Base-by-base conservation (phyloP, 2,113 vertebrate species). In the Crypturellus undulatus region DNA sequence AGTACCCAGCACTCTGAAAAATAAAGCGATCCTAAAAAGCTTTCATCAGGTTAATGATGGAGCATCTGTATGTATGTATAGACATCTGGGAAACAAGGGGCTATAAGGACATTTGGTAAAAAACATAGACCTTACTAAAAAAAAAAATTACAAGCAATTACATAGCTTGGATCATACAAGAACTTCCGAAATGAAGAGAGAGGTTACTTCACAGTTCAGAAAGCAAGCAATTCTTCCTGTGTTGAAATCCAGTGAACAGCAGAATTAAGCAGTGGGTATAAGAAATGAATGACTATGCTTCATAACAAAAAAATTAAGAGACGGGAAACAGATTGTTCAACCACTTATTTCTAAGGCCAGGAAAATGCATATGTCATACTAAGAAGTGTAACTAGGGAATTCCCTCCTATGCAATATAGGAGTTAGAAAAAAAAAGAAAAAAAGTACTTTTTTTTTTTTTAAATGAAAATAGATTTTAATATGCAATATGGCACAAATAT, bases 241-340 rank as follows among this genome's bases (percentile, higher is more conserved):
- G 92, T 70, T 15, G 89, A 65, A 94, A 94, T 38, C 30, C 1
- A 2, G 43, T 65, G 68, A 20, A 14, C 5, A 8, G 51, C 68
- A 40, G 73, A 54, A 30, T 3, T 10, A 38, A 42, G 6, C 5
- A 1, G 47, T 1, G 25, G 36, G 65, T 22, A 0, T 3, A 47
- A 56, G 40, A 14, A 34, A 26, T 2, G 15, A 18, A 28, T 20
- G 21, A 16, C 19, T 13, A 59, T 26, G 32, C 4, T n/a, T 17
- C 68, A 3, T 3, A 24, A 40, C 17, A 47, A 38, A 22, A 51
- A 30, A 68, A 68, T 32, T 10, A 4, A 30, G 43, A 58, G 62
- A 63, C 6, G 19, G 24, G 14, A 59, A 87, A 40, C 7, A 3
- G 21, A 30, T 71, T 63, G 88, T 91, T 80, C 84, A n/a, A 54